Evolutionary conservation across 2,113 vertebrate species (phyloP).

Genomic region (Xyliphius kryptos): DNA sequence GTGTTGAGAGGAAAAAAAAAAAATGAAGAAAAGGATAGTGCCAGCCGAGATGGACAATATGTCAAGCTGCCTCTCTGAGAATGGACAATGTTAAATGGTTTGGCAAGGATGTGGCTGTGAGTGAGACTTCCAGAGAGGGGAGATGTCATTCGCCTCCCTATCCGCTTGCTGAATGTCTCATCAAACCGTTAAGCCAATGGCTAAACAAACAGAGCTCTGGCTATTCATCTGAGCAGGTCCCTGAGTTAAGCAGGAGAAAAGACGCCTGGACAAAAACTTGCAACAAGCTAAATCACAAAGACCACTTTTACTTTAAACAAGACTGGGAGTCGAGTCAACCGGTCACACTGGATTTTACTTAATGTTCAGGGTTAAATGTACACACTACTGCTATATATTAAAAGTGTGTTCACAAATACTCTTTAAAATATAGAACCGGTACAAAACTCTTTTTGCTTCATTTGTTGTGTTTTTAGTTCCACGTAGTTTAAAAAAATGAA

Average conservation of each 20-base stretch:
- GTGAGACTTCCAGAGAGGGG: constrained; percentile 18
- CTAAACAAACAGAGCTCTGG: constrained; percentile 27
- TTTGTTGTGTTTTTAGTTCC: too few relatives aligned
- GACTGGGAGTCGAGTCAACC: too few relatives aligned
- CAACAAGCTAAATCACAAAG: background rate
- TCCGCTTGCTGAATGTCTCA: constrained; percentile 24
- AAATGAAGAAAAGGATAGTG: constrained; percentile 35
- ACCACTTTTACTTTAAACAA: too few relatives aligned
- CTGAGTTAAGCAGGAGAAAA: background rate
- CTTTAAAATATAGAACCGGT: too few relatives aligned
- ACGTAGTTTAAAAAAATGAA: too few relatives aligned
- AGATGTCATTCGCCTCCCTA: constrained; percentile 24
- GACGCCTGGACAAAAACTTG: background rate
- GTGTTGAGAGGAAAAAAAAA: background rate
- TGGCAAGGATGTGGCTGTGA: constrained; percentile 18
- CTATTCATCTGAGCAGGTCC: constrained; percentile 1
- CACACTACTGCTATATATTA: too few relatives aligned
- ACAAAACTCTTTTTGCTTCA: too few relatives aligned
- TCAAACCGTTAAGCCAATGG: constrained; percentile 30
- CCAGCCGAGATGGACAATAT: background rate
- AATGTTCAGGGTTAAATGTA: too few relatives aligned
- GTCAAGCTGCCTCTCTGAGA: constrained; percentile 5
- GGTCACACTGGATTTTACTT: too few relatives aligned
- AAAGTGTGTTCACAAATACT: too few relatives aligned
- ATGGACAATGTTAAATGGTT: constrained; percentile 16